Conservation (phyloP, 2,113 vertebrate genomes). For the Numida meleagris region DNA sequence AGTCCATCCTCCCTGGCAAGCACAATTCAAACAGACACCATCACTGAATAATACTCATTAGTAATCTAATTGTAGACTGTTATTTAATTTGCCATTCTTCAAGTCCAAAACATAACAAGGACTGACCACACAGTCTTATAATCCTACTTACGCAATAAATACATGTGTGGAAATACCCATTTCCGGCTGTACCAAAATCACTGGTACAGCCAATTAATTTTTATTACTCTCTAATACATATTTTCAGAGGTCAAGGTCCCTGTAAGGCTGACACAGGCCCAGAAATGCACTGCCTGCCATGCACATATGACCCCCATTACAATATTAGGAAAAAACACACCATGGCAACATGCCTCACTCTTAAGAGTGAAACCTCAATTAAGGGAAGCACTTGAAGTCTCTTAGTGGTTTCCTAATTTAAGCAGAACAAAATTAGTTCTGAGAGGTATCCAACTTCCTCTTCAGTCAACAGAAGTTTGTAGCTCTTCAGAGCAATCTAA, state of each 20-base stretch:
- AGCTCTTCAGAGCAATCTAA: not conserved
- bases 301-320: rapidly evolving
- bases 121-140: not conserved
- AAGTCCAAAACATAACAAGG: not conserved
- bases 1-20: conserved; percentile 92
- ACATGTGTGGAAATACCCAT: not conserved
- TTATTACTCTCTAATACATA: not conserved
- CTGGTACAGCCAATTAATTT: too few relatives aligned
- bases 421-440: not conserved
- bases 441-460: not conserved
- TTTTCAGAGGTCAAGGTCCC: not conserved
- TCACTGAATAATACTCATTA: not conserved
- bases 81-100: not conserved
- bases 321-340: not conserved
- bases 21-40: not conserved
- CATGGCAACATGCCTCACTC: not conserved
- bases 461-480: not conserved
- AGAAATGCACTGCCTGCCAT: not conserved
- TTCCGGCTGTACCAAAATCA: not conserved
- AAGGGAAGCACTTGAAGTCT: not conserved
- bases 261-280: not conserved
- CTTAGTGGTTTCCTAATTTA: not conserved
- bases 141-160: not conserved
- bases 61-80: not conserved
- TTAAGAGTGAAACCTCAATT: not conserved